Conservation (phyloP, 2,888 invertebrate genomes). For the Acanthosepion esculentum region DNA sequence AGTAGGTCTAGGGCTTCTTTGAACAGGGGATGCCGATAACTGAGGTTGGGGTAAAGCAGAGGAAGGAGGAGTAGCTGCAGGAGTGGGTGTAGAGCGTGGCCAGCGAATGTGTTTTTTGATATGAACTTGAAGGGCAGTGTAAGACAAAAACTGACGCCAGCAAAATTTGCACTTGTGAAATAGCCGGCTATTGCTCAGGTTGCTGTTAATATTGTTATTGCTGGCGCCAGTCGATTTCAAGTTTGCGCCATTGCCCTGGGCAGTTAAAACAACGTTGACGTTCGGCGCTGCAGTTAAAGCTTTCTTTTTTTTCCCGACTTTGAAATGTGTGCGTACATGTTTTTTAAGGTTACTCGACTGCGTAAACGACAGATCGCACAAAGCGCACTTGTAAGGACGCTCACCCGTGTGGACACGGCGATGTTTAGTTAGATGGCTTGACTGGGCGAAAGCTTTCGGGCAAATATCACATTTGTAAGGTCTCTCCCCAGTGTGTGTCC, state of each 20-base stretch:
- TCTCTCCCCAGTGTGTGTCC: background rate
- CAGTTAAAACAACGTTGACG: background rate
- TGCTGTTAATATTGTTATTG: background rate
- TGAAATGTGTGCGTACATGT: conserved; percentile 58
- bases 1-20: background rate
- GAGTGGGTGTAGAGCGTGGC: too few species aligned
- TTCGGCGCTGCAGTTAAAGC: background rate
- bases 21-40: background rate
- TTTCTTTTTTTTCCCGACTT: background rate
- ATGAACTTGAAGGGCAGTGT: background rate
- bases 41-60: too few species aligned
- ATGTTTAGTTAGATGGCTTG: conserved; percentile 60
- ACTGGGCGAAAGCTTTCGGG: conserved; percentile 58
- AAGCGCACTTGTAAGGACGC: conserved; percentile 59
- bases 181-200: background rate
- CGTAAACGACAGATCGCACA: conserved; percentile 56
- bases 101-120: conserved; percentile 23
- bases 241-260: background rate
- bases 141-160: conserved; percentile 25
- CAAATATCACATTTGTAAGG: conserved; percentile 58
- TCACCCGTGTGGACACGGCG: conserved; percentile 60
- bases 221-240: background rate
- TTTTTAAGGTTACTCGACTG: conserved; percentile 58
- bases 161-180: conserved; percentile 40
- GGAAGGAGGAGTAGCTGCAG: background rate